phyloP scores from a whole-genome alignment of 2,797 vertebrate genomes.

The Acomys russatus region DNA sequence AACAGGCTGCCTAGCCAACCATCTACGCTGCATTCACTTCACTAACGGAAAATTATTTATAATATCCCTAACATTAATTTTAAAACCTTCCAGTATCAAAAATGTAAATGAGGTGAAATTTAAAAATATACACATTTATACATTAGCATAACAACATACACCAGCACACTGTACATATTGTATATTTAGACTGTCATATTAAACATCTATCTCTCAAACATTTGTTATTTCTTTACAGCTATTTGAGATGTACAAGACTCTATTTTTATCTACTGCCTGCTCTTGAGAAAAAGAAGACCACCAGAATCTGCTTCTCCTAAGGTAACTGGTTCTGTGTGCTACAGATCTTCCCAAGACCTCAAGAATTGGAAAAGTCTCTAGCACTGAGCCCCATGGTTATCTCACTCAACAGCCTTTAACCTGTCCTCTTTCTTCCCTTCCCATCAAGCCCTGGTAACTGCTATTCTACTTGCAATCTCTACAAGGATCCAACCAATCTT shows the following conservation, averaged over 20 bases:
- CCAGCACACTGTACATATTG: not conserved
- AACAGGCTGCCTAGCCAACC: too few relatives aligned
- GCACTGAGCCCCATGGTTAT: not conserved
- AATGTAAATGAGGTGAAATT: too few relatives aligned
- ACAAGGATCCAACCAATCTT: not conserved
- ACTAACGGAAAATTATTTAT: too few relatives aligned
- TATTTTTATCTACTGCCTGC: not conserved
- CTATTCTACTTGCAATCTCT: not conserved
- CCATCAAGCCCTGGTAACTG: not conserved
- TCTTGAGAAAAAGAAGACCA: not conserved
- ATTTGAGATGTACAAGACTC: not conserved
- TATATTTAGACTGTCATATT: not conserved
- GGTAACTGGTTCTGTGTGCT: not conserved
- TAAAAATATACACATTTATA: too few relatives aligned
- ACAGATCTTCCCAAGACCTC: not conserved
- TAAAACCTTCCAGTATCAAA: too few relatives aligned
- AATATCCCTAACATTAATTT: too few relatives aligned
- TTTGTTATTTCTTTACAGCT: not conserved
- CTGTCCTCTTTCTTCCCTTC: not conserved
- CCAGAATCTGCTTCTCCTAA: not conserved
- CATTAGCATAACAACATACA: too few relatives aligned
- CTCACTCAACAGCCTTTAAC: not conserved
- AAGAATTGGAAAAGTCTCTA: not conserved
- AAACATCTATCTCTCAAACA: not conserved
- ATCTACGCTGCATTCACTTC: too few relatives aligned